Evolutionary conservation across 1,140 invertebrate genomes (phyloP).

Genomic region (Marisa cornuarietis): DNA sequence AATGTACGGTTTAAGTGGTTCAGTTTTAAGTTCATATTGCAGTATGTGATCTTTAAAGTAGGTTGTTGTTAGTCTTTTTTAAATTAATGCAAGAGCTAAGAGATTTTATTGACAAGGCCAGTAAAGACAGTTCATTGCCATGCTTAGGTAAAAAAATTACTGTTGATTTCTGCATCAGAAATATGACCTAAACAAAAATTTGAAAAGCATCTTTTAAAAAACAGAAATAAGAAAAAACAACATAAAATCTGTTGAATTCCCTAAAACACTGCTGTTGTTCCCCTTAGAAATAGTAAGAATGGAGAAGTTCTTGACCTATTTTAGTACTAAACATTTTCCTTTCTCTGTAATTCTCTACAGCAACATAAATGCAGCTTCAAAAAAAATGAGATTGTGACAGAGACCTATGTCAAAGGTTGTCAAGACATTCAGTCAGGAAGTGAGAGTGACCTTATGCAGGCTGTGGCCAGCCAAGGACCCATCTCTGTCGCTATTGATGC

Average conservation of each 20-base stretch:
- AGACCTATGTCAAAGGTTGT: conserved; percentile 71
- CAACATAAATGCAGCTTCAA: conserved; percentile 67
- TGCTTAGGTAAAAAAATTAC: no score
- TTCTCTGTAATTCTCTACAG: conserved; percentile 29
- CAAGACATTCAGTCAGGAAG: conserved; percentile 72
- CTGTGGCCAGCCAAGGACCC: conserved; percentile 87
- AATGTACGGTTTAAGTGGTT: no score
- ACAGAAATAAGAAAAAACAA: neutral
- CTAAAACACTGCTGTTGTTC: no score
- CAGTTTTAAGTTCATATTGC: no score
- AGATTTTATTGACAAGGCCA: no score
- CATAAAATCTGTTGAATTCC: neutral
- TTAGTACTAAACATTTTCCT: neutral
- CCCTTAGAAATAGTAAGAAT: no score
- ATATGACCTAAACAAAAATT: no score
- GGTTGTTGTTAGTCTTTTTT: no score
- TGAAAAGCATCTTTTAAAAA: neutral
- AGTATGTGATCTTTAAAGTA: no score
- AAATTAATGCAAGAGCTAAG: no score
- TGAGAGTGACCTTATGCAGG: conserved; percentile 76
- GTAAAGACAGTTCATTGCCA: no score
- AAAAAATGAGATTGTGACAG: conserved; percentile 40
- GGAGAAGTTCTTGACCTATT: neutral
- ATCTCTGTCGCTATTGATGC: conserved; percentile 88
- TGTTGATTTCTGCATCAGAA: no score